These are phyloP conservation scores for Gadus macrocephalus DNA, from an alignment of 2,113 vertebrate species.

Conservation along the genomic window DNA sequence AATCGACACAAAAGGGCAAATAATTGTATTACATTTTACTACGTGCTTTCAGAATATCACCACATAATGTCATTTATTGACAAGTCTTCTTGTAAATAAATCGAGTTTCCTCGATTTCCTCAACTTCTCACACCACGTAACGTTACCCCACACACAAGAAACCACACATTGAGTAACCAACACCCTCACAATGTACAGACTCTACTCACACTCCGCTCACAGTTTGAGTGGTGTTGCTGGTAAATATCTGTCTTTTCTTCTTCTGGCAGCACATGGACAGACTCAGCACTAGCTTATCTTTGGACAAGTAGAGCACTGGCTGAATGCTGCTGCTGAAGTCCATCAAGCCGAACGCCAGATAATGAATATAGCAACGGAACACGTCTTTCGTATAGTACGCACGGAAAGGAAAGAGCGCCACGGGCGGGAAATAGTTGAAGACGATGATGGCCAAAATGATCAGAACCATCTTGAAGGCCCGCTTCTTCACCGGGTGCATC, in stretches of 20 bases:
- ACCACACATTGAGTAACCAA: too few species aligned
- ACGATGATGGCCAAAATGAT: conserved; percentile 73
- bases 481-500: conserved; percentile 74
- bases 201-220: too few species aligned
- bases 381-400: conserved; percentile 53
- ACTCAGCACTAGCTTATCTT: conserved; percentile 40
- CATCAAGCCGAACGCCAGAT: conserved; percentile 67
- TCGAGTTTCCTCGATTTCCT: too few species aligned
- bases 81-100: too few species aligned
- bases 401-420: conserved; percentile 73
- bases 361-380: conserved; percentile 66
- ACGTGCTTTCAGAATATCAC: too few species aligned
- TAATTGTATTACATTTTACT: too few species aligned
- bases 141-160: too few species aligned
- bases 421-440: conserved; percentile 72
- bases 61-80: too few species aligned
- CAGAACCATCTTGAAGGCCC: conserved; percentile 73
- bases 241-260: neutral
- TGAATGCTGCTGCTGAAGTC: conserved; percentile 76
- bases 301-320: conserved; percentile 71
- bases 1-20: too few species aligned
- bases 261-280: conserved; percentile 35
- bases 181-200: too few species aligned
- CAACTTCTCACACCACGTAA: too few species aligned
- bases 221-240: too few species aligned